Evolutionary conservation across 2,797 vertebrate species (phyloP), one percentile per base, ranked within the genome.

Genomic region (Ataeniobius toweri): DNA sequence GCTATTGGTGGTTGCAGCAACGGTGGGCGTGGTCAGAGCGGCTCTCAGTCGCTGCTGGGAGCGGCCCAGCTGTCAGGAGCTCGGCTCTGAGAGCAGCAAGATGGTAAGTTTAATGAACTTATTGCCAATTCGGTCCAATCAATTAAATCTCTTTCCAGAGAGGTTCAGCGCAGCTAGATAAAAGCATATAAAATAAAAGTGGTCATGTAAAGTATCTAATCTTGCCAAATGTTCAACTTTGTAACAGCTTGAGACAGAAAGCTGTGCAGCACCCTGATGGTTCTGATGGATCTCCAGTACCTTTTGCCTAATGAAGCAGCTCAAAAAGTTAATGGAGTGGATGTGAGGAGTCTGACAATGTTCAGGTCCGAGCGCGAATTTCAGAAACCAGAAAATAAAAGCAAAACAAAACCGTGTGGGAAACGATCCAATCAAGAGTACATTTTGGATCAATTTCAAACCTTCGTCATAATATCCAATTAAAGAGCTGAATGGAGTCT

Each of bases 31-130:
- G 76, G 90, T 92, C 80, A 86, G 73, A 69, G 83, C 89, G 50
- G 92, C 92, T 24, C 81, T 51, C 22, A 74, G 89, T 81, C 95
- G 95, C 24, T 98, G 97, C 88, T 95, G 94, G 95, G 95, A 96
- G 22, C 95, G 92, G 58, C 82, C 81, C 10, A 92, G 79, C 69
- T 98, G 97, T 83, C 91, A 89, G 86, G 96, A 97, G 24, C 87
- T 96, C 28, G 89, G 74, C 87, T 94, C 94, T 0, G 94, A 96
- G 67, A 92, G 87, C 10, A 93, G 93, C 63, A 73, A 96, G 28
- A 79, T 95, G 96, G 97, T 98, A 78, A 82, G 31, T 36, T 65
- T 36, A 1, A 9, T 39, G 61, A 65, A 22, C 44, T 44, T 44
- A 48, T 14, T 3, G 28, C 16, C 59, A 36, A 6, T 20, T 18